phyloP scores from a whole-genome alignment of 2,113 vertebrate genomes.

The Isurus oxyrinchus region DNA sequence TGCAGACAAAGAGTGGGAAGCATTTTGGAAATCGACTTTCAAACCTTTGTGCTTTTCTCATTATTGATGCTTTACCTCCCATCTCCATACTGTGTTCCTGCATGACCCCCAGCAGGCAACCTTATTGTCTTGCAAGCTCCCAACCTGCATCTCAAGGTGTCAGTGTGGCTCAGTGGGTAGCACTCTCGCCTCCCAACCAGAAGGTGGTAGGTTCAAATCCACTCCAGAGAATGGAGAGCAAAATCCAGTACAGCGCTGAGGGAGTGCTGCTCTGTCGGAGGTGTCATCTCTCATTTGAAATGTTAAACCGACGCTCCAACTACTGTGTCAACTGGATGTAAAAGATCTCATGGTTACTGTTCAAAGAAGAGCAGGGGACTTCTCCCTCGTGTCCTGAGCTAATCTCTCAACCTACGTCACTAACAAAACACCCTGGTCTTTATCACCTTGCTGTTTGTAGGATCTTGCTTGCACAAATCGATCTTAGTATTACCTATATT shows the following conservation, averaged over 20 bases:
- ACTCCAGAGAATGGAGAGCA: not conserved
- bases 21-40: not conserved
- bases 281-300: not conserved
- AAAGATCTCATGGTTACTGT: not conserved
- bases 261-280: not conserved
- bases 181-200: not conserved
- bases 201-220: not conserved
- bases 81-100: not conserved
- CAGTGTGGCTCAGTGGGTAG: not conserved
- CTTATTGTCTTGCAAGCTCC: not conserved
- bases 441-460: not conserved
- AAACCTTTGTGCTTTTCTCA: not conserved
- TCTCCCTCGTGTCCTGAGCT: not conserved
- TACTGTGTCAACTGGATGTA: not conserved
- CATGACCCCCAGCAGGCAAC: not conserved
- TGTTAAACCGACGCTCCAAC: not conserved
- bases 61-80: not conserved
- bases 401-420: not conserved
- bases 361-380: not conserved
- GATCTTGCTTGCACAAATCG: not conserved
- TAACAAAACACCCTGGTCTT: not conserved
- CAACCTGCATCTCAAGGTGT: not conserved
- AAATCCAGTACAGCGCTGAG: not conserved
- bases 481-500: not conserved
- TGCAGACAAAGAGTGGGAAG: constrained; percentile 43